Evolutionary conservation across 2,888 invertebrate species (phyloP).

Genomic region (Cephus spinipes): DNA sequence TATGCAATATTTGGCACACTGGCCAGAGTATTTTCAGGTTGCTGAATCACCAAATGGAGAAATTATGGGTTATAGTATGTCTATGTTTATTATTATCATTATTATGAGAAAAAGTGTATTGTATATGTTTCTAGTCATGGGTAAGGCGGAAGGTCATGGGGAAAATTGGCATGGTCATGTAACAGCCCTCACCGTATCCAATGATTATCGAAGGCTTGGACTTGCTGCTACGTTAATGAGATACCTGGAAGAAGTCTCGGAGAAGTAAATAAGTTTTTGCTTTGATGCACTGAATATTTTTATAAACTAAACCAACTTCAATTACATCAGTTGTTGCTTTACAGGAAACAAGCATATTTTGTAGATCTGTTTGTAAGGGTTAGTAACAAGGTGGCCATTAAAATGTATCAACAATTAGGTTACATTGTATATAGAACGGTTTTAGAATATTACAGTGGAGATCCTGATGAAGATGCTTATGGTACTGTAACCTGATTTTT

Average conservation of each 20-base stretch:
- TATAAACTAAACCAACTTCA: not conserved
- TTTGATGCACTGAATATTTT: not conserved
- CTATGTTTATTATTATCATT: not conserved
- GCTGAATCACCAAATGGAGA: slow-evolving; percentile 96
- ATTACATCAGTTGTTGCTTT: slow-evolving; percentile 51
- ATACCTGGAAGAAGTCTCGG: slow-evolving; percentile 94
- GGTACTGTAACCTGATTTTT: slow-evolving; percentile 71
- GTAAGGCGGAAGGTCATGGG: slow-evolving; percentile 95
- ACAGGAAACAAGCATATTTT: slow-evolving; percentile 94
- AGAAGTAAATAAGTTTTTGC: slow-evolving; percentile 76
- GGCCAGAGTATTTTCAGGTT: slow-evolving; percentile 99
- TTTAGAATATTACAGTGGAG: slow-evolving; percentile 97
- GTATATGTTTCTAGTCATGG: slow-evolving; percentile 85
- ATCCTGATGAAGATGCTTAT: slow-evolving; percentile 98
- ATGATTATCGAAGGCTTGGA: slow-evolving; percentile 91
- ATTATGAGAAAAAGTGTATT: not conserved
- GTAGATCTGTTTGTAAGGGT: slow-evolving; percentile 98
- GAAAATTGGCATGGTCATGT: slow-evolving; percentile 99
- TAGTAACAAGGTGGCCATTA: slow-evolving; percentile 96
- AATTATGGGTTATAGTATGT: slow-evolving; percentile 98
- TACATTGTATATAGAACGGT: slow-evolving; percentile 97
- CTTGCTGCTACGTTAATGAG: slow-evolving; percentile 94
- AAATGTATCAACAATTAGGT: slow-evolving; percentile 96
- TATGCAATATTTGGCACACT: slow-evolving; percentile 96
- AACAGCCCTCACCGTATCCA: slow-evolving; percentile 96